Evolutionary conservation across 2,113 vertebrate genomes (phyloP).

Genomic region (Rostratula benghalensis): DNA sequence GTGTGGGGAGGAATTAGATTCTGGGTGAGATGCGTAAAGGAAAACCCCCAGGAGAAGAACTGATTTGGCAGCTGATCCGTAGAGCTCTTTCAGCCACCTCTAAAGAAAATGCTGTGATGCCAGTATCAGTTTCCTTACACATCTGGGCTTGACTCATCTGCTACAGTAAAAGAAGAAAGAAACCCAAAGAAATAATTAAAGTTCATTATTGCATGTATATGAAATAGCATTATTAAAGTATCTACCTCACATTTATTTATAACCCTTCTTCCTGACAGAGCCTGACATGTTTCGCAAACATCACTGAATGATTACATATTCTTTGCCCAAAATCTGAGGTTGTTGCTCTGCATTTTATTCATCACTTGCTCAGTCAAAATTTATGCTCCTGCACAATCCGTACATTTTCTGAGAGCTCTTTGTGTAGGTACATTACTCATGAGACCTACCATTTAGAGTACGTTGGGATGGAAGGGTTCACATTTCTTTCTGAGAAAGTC

Average conservation of each 20-base stretch:
- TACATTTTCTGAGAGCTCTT: not conserved
- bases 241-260: conserved; percentile 59
- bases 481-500: not conserved
- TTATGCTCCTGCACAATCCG: not conserved
- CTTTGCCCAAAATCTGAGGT: conserved; percentile 38
- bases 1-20: not conserved
- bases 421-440: conserved; percentile 18
- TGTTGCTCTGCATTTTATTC: conserved; percentile 52
- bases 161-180: conserved; percentile 9
- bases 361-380: conserved; percentile 55
- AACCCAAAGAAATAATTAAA: conserved; percentile 59
- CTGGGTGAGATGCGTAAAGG: not conserved
- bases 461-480: not conserved
- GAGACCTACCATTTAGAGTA: not conserved
- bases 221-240: conserved; percentile 51
- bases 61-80: conserved; percentile 21
- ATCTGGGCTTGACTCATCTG: conserved; percentile 63
- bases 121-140: conserved; percentile 15
- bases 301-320: conserved; percentile 37
- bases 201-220: conserved; percentile 46
- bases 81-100: conserved; percentile 25
- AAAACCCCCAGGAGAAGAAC: conserved; percentile 28
- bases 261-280: conserved; percentile 55
- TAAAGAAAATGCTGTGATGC: conserved; percentile 35
- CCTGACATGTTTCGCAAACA: conserved; percentile 55